Evolutionary conservation across 2,113 vertebrate genomes (phyloP).

Genomic region (Aphelocoma coerulescens): DNA sequence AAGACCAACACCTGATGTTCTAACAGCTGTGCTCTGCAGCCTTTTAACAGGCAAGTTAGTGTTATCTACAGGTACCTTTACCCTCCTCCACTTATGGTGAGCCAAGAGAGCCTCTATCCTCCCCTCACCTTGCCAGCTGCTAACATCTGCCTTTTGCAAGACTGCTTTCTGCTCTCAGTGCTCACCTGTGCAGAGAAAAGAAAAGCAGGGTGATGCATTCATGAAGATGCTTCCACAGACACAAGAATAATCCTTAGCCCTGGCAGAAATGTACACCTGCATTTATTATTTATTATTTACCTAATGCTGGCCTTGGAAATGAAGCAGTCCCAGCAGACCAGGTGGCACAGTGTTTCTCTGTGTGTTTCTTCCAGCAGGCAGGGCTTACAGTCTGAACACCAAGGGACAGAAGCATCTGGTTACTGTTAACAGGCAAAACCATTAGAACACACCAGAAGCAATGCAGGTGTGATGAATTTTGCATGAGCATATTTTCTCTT

Average conservation of each 20-base stretch:
- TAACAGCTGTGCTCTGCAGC: neutral
- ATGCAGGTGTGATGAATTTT: neutral
- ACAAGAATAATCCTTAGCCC: neutral
- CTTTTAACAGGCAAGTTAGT: neutral
- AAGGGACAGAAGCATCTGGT: neutral
- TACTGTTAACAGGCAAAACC: neutral
- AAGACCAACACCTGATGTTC: neutral
- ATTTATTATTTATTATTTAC: neutral
- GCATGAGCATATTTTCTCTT: neutral
- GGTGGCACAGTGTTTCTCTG: neutral
- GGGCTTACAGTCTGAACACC: neutral
- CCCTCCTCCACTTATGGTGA: neutral
- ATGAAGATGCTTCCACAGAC: neutral
- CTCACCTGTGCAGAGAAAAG: fast-evolving
- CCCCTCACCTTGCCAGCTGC: neutral
- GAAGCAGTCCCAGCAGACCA: neutral
- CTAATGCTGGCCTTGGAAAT: neutral
- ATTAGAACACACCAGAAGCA: neutral
- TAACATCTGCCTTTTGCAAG: neutral
- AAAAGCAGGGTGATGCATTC: neutral
- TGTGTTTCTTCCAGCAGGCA: neutral
- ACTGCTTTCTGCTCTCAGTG: neutral
- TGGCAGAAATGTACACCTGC: neutral
- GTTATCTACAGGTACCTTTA: neutral
- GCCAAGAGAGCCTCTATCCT: neutral